Percentiles rank a stretch among this genome's conserved stretches.
phyloP scores from a whole-genome alignment of 2,797 vertebrate genomes.

The Lepus oiostolus region DNA sequence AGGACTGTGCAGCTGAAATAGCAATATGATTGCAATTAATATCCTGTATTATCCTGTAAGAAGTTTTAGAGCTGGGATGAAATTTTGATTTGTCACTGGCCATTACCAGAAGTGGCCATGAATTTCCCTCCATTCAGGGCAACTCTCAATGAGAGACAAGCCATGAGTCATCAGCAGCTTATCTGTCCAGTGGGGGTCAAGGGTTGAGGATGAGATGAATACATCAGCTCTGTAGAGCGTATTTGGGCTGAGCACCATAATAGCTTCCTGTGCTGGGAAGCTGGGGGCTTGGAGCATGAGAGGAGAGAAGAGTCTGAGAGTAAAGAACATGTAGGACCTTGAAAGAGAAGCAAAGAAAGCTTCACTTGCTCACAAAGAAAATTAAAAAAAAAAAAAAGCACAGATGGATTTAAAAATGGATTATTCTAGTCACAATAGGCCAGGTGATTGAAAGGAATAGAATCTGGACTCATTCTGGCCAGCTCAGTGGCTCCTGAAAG shows the following conservation, averaged over 20 bases:
- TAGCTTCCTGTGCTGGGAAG: neutral
- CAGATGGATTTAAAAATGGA: neutral
- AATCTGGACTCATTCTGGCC: neutral
- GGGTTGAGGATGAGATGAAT: neutral
- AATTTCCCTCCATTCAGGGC: neutral
- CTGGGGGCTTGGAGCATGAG: too few relatives aligned
- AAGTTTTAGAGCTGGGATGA: neutral
- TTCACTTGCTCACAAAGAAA: neutral
- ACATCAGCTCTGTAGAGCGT: neutral
- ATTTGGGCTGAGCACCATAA: too few relatives aligned
- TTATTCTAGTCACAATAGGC: neutral
- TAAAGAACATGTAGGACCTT: neutral
- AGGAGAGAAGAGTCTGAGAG: neutral
- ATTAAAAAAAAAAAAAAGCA: neutral
- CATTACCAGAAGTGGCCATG: neutral
- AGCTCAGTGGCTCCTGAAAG: neutral
- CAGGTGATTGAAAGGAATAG: neutral
- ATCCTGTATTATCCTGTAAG: neutral
- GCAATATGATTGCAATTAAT: neutral
- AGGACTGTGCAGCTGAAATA: neutral
- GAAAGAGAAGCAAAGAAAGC: neutral
- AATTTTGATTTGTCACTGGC: neutral
- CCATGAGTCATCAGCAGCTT: too few relatives aligned
- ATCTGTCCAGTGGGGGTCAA: neutral
- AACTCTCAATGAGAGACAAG: neutral